A percentile compares a stretch with the other conserved stretches of the same genome.
phyloP scores from a whole-genome alignment of 1,140 invertebrate species.

The Pteromalus puparum region DNA sequence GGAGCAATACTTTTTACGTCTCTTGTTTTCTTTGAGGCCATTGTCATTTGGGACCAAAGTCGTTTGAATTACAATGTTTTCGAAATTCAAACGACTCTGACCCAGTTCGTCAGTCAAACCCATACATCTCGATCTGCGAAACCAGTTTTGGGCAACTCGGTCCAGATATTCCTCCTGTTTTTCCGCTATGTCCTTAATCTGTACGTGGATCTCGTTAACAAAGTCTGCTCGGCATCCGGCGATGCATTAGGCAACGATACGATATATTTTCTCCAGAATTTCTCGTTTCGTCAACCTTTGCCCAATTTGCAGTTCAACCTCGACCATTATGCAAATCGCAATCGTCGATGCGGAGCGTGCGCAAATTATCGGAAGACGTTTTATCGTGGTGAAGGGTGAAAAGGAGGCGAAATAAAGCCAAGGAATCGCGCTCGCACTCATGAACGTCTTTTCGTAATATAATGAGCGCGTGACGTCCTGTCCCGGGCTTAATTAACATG shows the following conservation, averaged over 20 bases:
- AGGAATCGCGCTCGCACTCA: neutral
- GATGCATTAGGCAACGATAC: too few relatives aligned
- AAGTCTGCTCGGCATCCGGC: neutral
- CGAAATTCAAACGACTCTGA: neutral
- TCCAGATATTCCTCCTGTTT: neutral
- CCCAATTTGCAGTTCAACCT: too few relatives aligned
- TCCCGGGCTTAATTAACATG: constrained; percentile 29
- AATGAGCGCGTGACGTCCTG: neutral
- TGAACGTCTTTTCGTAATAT: neutral
- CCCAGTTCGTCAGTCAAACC: neutral
- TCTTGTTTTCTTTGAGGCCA: neutral
- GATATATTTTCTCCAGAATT: too few relatives aligned
- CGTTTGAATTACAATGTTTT: constrained; percentile 25
- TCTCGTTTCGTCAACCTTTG: too few relatives aligned
- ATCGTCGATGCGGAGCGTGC: too few relatives aligned
- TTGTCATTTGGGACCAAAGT: neutral
- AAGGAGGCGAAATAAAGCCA: neutral
- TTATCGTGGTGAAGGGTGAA: neutral
- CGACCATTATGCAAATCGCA: too few relatives aligned
- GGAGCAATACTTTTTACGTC: neutral
- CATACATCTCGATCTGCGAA: neutral
- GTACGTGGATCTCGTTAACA: too few relatives aligned
- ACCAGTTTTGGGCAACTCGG: neutral
- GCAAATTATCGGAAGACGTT: too few relatives aligned
- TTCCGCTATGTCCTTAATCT: neutral